Percentiles rank a stretch among this genome's conserved stretches.
These are phyloP conservation scores for Hedya salicella DNA, from an alignment of 2,888 invertebrate genomes.

Conservation along the genomic window DNA sequence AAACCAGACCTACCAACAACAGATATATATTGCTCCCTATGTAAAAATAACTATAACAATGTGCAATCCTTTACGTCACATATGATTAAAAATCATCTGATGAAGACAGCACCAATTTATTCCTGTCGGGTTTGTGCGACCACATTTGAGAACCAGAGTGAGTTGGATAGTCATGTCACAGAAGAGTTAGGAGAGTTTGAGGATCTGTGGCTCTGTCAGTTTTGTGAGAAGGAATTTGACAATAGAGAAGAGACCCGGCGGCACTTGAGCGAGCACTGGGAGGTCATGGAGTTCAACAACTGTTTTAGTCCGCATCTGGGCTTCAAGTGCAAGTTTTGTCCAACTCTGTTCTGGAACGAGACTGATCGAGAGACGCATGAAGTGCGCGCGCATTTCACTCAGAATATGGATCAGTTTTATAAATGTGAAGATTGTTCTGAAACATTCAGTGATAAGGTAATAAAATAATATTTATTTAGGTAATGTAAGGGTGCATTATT, in stretches of 20 bases:
- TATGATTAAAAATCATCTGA: slow-evolving; percentile 70
- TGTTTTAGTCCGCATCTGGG: slow-evolving; percentile 80
- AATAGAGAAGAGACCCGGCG: slow-evolving; percentile 65
- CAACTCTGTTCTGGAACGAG: slow-evolving; percentile 81
- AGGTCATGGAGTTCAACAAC: slow-evolving; percentile 68
- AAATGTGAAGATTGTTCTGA: slow-evolving; percentile 71
- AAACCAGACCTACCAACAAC: slow-evolving; percentile 53
- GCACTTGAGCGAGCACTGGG: slow-evolving; percentile 72
- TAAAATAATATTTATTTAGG: background rate
- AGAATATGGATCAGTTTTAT: slow-evolving; percentile 70
- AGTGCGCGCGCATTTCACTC: slow-evolving; percentile 66
- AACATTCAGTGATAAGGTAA: slow-evolving; percentile 79
- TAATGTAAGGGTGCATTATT: too few species aligned
- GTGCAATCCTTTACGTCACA: slow-evolving; percentile 61
- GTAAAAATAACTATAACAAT: slow-evolving; percentile 60
- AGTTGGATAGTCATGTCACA: slow-evolving; percentile 64
- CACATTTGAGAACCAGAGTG: slow-evolving; percentile 66
- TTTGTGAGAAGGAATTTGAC: slow-evolving; percentile 80
- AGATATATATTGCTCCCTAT: slow-evolving; percentile 66
- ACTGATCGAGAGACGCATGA: slow-evolving; percentile 77
- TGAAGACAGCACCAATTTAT: slow-evolving; percentile 66
- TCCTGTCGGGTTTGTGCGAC: slow-evolving; percentile 74
- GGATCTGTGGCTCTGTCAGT: slow-evolving; percentile 80
- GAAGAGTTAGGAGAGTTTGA: slow-evolving; percentile 74
- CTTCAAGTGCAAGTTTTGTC: slow-evolving; percentile 79